Evolutionary conservation across 2,888 invertebrate genomes (phyloP), one percentile per base, ranked within the genome.

Genomic region (Nipponacmea schrenckii): DNA sequence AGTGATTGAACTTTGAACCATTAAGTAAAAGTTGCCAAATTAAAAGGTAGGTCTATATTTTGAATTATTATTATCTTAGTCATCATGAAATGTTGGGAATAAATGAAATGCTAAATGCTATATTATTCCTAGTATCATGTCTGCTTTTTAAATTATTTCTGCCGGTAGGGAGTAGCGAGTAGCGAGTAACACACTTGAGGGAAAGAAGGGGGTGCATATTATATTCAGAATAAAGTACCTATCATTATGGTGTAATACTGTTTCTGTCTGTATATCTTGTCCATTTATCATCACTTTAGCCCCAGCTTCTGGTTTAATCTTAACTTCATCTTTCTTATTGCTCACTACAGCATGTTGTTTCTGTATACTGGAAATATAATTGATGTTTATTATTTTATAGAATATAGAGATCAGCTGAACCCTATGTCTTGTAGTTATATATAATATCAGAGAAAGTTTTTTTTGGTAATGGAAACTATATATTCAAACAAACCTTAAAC

Each of bases 231-330:
- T 12, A 20, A 45, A 39, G 8, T 64, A 85, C 86, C 84, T 84
- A 79, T 86, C 86, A 77, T 86, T 81, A 77, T 86, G 86, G 72
- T 81, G 82, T 4, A 86, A 79, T 64, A 80, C 78, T 45, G 77
- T 80, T 48, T 83, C 83, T 56, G 76, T 76, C 27, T 74, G 76
- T 17, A 87, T 77, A 62, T 79, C 79, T 67, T 80, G 77, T 8
- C 87, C 87, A 76, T 88, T 87, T 27, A 86, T 81, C 64, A 84
- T 73, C 44, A 88, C 80, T 68, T 86, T 85, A 62, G 84, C 84
- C 5, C 80, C 79, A 12, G 75, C 65, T 0, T 68, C 66, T 20
- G 86, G 83, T 63, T 80, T 84, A 48, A 88, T 70, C n/a, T 76
- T 80, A 62, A 86, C 83, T 46, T 74, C 78, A 0, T 80, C 80